Conservation (phyloP, 2,113 vertebrate genomes). For the Antennarius striatus region DNA sequence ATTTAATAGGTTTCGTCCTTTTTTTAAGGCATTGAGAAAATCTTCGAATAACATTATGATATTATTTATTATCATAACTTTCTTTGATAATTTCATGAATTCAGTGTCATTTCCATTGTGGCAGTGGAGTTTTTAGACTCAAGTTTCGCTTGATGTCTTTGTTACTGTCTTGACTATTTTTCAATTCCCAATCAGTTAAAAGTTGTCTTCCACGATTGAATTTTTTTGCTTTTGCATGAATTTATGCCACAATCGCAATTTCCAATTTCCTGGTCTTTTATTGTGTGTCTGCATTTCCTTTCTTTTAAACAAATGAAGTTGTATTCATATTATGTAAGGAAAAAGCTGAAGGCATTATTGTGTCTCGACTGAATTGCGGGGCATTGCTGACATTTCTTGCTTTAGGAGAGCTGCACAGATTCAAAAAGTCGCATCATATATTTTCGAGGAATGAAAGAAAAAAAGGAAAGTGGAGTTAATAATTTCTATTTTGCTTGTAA, state of each 20-base stretch:
- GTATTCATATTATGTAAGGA: constrained; percentile 20
- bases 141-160: too few species aligned
- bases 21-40: too few species aligned
- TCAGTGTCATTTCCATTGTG: neutral
- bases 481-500: constrained; percentile 26
- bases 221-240: too few species aligned
- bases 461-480: neutral
- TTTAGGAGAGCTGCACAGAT: constrained; percentile 11
- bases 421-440: constrained; percentile 22
- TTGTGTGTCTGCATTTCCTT: neutral
- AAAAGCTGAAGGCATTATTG: constrained; percentile 13
- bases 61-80: too few species aligned
- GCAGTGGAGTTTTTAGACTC: neutral
- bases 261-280: neutral
- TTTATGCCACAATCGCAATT: too few species aligned
- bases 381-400: constrained; percentile 2
- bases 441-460: neutral
- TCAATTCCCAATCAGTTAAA: too few species aligned
- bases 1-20: too few species aligned
- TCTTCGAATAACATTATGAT: too few species aligned
- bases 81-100: too few species aligned
- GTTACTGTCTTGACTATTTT: too few species aligned
- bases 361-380: constrained; percentile 25
- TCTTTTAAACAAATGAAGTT: neutral
- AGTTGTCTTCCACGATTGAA: too few species aligned